Evolutionary conservation across 2,888 invertebrate genomes (phyloP), one percentile per base, ranked within the genome.

Genomic region (Smittia sp.): DNA sequence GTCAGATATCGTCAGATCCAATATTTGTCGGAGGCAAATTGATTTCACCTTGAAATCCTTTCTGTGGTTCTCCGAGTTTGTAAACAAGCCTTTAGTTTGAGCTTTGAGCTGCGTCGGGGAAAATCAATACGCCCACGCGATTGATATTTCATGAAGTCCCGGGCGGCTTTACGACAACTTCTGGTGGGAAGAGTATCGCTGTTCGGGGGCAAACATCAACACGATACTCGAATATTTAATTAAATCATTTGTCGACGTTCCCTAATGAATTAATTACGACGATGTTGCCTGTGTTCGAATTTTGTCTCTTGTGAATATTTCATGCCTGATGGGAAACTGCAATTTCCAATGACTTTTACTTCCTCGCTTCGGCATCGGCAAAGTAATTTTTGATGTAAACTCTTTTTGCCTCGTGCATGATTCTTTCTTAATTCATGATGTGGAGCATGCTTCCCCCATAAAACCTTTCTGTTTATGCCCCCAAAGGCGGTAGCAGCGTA

Each of bases 251-350:
- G 72, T 72, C 62, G 38, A 24, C 58, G n/a, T 62, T 62, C 22
- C 58, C 32, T 62, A 22, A 72, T 72, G 72, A 72, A 72, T 72
- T 58, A 72, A 72, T 72, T 72, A 72, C 38, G 11, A 38, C 63
- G 27, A 15, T 63, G 25, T 63, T 58, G 52, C 18, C 58, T 22
- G 15, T 58, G 58, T 58, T 20, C 24, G 22, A 63, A 63, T 24
- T 63, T 13, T 27, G 22, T 22, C 22, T 24, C 63, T 25, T 27
- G 15, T 27, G 18, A 27, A 24, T 63, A n/a, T 63, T 63, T 63
- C 25, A 63, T 63, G 25, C 24, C 24, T 2, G 46, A 13, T 27
- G 63, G 27, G 15, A 58, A 4, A 63, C 7, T 25, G 63, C 63
- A 58, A 58, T 58, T 20, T 58, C 22, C 46, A 46, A n/a, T 58